Conservation (phyloP, 2,113 vertebrate species). For the Phaethon lepturus region DNA sequence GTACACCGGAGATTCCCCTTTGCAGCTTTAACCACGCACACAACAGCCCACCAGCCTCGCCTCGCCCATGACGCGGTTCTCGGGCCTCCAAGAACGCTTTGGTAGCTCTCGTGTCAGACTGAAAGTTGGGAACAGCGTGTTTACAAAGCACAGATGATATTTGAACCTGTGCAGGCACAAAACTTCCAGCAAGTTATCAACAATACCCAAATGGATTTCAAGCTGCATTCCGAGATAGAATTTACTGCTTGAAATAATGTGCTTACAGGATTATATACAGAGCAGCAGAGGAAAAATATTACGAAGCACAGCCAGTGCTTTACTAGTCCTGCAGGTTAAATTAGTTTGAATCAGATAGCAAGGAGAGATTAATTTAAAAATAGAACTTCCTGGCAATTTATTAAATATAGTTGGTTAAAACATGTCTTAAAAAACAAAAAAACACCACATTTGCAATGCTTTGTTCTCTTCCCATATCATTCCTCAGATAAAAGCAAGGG, state of each 20-base stretch:
- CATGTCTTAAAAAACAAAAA: rapidly evolving
- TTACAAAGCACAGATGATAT: rapidly evolving
- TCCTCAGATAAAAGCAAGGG: neutral
- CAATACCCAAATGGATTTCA: rapidly evolving
- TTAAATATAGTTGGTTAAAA: neutral
- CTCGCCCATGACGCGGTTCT: rapidly evolving
- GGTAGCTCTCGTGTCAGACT: rapidly evolving
- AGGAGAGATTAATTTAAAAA: neutral
- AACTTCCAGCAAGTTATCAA: neutral
- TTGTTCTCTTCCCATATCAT: neutral
- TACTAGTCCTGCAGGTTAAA: neutral
- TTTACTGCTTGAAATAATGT: neutral
- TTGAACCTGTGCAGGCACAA: neutral
- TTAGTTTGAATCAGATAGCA: neutral
- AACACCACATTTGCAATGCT: neutral
- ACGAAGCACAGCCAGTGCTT: neutral
- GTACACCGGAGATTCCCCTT: rapidly evolving
- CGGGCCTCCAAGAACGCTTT: rapidly evolving
- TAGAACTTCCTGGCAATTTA: neutral
- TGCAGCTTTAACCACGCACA: rapidly evolving
- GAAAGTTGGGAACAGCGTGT: rapidly evolving
- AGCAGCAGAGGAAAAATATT: neutral
- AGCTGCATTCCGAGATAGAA: neutral
- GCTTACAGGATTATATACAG: neutral
- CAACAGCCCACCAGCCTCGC: neutral